Conservation (phyloP, 2,888 invertebrate species). For the Caenorhabditis sp. region DNA sequence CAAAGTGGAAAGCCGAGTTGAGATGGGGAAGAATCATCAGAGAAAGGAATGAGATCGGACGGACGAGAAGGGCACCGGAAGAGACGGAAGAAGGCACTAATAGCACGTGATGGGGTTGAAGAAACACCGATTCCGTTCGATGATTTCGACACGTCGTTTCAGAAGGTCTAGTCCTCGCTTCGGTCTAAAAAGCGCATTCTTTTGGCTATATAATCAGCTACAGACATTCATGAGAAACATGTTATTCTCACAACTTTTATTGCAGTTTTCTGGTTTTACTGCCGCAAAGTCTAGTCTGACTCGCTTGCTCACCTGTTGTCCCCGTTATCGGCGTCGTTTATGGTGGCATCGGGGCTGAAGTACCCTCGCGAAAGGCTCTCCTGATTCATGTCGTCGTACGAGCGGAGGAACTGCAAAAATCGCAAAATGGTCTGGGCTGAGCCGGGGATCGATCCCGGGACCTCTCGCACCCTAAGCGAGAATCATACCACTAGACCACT, state of each 20-base stretch:
- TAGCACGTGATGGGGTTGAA: slow-evolving; percentile 59
- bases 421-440: slow-evolving; percentile 65
- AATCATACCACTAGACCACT: slow-evolving; percentile 80
- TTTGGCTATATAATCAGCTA: no score
- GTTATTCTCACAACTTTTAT: no score
- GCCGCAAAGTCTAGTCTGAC: slow-evolving; percentile 23
- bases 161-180: slow-evolving; percentile 54
- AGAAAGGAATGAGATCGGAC: slow-evolving; percentile 31
- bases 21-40: slow-evolving; percentile 7
- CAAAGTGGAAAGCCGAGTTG: neutral
- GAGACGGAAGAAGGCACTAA: slow-evolving; percentile 2
- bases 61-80: neutral
- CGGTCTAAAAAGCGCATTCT: slow-evolving; percentile 42
- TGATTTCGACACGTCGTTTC: slow-evolving; percentile 53
- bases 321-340: slow-evolving; percentile 15
- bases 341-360: slow-evolving; percentile 13
- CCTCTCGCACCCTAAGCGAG: slow-evolving; percentile 80
- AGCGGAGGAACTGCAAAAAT: slow-evolving; percentile 45
- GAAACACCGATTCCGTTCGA: slow-evolving; percentile 58
- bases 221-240: neutral
- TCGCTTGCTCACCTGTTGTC: slow-evolving; percentile 40
- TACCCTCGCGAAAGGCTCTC: slow-evolving; percentile 29
- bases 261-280: no score
- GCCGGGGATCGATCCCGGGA: slow-evolving; percentile 79
- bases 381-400: slow-evolving; percentile 50